These are phyloP conservation scores for Lymantria monacha DNA, from an alignment of 2,888 invertebrate species.

Conservation along the genomic window DNA sequence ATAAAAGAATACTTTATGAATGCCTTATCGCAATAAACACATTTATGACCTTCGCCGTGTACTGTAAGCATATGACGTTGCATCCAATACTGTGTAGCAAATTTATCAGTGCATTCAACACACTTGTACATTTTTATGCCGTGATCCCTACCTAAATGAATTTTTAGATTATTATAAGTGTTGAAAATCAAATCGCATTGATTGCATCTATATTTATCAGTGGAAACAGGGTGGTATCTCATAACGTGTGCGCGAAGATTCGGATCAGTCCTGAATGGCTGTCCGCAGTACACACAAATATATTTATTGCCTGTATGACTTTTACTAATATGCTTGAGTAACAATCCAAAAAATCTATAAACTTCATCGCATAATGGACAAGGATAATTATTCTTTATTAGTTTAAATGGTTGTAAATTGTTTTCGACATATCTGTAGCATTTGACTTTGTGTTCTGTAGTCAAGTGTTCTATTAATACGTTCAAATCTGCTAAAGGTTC, in stretches of 20 bases:
- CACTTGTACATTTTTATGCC: conserved; percentile 52
- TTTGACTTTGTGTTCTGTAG: conserved; percentile 40
- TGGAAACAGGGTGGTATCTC: conserved; percentile 42
- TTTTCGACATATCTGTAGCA: conserved; percentile 46
- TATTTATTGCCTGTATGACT: conserved; percentile 55
- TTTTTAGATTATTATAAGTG: conserved; percentile 41
- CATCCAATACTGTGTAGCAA: conserved; percentile 54
- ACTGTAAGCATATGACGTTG: conserved; percentile 51
- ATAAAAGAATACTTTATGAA: conserved; percentile 61
- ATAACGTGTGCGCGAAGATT: conserved; percentile 57
- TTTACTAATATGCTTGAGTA: conserved; percentile 55
- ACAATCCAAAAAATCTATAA: conserved; percentile 53
- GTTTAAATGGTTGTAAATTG: conserved; percentile 49
- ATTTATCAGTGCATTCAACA: conserved; percentile 54
- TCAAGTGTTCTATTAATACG: conserved; percentile 47
- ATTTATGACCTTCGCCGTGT: conserved; percentile 58
- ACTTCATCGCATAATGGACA: conserved; percentile 56
- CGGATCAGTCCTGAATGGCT: conserved; percentile 53
- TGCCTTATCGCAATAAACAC: conserved; percentile 52
- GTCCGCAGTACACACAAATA: conserved; percentile 60
- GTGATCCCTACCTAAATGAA: conserved; percentile 54
- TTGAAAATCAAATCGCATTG: conserved; percentile 47
- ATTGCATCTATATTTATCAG: conserved; percentile 42
- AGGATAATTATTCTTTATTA: conserved; percentile 52
- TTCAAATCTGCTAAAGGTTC: conserved; percentile 43